A percentile compares a stretch with the other conserved stretches of the same genome.
phyloP scores from a whole-genome alignment of 2,888 invertebrate genomes.

The Parnassius glacialis region DNA sequence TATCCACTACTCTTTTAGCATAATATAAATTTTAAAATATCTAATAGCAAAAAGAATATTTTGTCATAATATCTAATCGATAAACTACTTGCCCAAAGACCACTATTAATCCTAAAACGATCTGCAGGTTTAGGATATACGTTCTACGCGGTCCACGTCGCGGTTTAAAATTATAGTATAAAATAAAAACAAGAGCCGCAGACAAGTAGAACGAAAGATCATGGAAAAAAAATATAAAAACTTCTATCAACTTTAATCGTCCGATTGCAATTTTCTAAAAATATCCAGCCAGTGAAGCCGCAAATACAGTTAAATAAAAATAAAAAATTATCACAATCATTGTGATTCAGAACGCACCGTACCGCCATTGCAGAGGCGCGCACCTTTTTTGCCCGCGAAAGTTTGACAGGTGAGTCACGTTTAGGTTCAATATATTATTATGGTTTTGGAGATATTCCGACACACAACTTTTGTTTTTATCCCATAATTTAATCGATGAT shows the following conservation, averaged over 20 bases:
- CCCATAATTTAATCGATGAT: too few species aligned
- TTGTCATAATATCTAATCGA: too few species aligned
- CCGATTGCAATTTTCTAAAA: conserved; percentile 16
- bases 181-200: background rate
- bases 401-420: conserved; percentile 68
- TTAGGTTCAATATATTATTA: conserved; percentile 6
- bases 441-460: conserved; percentile 6
- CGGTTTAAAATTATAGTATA: background rate
- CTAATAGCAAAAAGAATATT: too few species aligned
- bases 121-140: too few species aligned
- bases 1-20: too few species aligned
- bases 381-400: conserved; percentile 56
- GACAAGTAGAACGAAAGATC: background rate
- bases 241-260: conserved; percentile 7
- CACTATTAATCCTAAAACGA: too few species aligned
- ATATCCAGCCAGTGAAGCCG: conserved; percentile 11
- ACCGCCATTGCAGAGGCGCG: conserved; percentile 42
- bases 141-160: too few species aligned
- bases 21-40: too few species aligned
- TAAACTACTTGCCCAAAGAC: too few species aligned
- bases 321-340: conserved; percentile 17
- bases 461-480: too few species aligned
- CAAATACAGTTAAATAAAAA: conserved; percentile 15
- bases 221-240: background rate
- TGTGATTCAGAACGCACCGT: conserved; percentile 25